Percentiles rank a stretch among this genome's conserved stretches.
Evolutionary conservation across 53 echinoderm and acorn worm genomes (phyloP).

Genomic region (Echinarachnius parma): DNA sequence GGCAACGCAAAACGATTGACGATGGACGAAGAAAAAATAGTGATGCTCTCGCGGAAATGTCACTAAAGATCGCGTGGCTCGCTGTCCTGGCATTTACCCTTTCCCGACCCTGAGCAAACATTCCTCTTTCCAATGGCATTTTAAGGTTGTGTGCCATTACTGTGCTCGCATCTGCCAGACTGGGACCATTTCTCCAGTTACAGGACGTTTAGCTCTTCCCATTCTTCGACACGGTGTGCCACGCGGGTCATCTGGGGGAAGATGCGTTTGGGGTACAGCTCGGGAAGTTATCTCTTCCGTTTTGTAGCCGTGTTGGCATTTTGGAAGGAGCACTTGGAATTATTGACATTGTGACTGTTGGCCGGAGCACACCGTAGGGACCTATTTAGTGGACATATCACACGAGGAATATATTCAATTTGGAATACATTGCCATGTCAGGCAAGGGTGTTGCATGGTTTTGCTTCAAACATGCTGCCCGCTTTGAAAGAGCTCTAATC

Average conservation of each 20-base stretch:
- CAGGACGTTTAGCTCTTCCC: conserved; percentile 6
- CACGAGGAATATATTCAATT: not conserved
- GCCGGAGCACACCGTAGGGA: conserved; percentile 5
- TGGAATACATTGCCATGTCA: too few relatives aligned
- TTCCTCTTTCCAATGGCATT: conserved; percentile 35
- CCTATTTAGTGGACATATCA: too few relatives aligned
- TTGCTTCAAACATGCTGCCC: too few relatives aligned
- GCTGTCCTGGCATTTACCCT: conserved; percentile 45
- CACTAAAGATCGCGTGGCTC: conserved; percentile 40
- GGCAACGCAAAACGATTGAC: conserved; percentile 19
- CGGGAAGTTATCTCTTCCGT: conserved; percentile 4
- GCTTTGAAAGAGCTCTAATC: too few relatives aligned
- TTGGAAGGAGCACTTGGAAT: conserved; percentile 2
- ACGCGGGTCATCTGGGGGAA: not conserved
- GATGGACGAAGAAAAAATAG: conserved; percentile 42
- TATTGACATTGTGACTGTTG: conserved; percentile 9
- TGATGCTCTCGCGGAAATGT: conserved; percentile 49
- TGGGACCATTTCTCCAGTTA: not conserved
- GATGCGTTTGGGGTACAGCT: not conserved
- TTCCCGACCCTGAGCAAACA: conserved; percentile 46
- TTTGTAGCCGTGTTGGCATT: conserved; percentile 27
- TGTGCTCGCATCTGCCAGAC: not conserved
- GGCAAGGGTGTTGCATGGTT: too few relatives aligned
- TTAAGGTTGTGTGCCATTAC: conserved; percentile 33
- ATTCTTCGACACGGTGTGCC: not conserved